These are phyloP conservation scores for Cynopterus sphinx DNA, from an alignment of 2,797 vertebrate genomes.

Conservation along the genomic window DNA sequence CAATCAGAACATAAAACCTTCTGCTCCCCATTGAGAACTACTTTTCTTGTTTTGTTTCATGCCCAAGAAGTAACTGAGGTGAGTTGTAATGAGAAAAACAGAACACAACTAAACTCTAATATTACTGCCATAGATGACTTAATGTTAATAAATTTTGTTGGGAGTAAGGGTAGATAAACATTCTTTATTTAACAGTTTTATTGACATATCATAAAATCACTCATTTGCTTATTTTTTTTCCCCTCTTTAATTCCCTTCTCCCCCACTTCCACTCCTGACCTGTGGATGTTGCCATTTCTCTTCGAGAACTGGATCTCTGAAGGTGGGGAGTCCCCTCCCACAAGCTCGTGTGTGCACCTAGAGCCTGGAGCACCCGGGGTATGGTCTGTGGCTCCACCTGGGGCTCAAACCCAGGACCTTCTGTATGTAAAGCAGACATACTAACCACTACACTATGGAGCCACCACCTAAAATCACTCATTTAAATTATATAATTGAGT, in stretches of 20 bases:
- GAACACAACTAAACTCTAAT: not conserved
- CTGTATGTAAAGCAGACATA: too few species aligned
- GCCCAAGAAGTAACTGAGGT: not conserved
- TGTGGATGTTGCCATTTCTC: too few species aligned
- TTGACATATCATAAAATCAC: not conserved
- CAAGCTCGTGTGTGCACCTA: too few species aligned
- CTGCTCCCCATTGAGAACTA: not conserved
- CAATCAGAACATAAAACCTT: not conserved
- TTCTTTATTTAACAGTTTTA: not conserved
- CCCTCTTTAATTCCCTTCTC: too few species aligned
- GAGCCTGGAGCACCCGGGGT: too few species aligned
- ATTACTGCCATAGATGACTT: not conserved
- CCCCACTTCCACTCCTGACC: too few species aligned
- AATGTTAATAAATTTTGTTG: constrained; percentile 8
- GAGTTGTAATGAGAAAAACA: constrained; percentile 8
- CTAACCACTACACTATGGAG: too few species aligned
- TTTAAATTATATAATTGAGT: not conserved
- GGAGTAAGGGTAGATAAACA: not conserved
- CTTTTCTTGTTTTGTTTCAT: constrained; percentile 17
- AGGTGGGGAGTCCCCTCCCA: too few species aligned
- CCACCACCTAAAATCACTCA: not conserved
- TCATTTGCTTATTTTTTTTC: not conserved
- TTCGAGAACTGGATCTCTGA: too few species aligned
- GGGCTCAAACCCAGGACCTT: too few species aligned
- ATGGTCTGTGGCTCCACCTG: too few species aligned